Evolutionary conservation across 92 coral and sea anemone species (phyloP).

Genomic region (Parazoanthus swiftii): DNA sequence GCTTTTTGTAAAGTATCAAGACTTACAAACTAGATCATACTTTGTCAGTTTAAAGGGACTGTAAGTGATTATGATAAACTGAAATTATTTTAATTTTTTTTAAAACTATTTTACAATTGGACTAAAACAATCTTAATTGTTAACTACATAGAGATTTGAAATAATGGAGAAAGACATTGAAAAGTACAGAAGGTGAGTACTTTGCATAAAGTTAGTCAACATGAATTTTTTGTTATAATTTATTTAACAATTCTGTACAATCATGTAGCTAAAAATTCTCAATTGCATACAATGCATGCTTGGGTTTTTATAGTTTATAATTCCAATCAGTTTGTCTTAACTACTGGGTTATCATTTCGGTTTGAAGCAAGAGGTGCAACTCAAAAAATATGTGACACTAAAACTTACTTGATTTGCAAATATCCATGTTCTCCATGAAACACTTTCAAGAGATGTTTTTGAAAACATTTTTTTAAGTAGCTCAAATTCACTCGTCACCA

Average conservation of each 20-base stretch:
- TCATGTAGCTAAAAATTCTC: neutral
- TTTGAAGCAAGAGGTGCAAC: no score
- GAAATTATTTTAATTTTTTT: neutral
- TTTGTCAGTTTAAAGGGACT: neutral
- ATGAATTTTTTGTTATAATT: neutral
- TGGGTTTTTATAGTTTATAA: no score
- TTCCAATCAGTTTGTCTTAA: no score
- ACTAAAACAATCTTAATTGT: neutral
- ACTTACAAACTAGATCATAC: no score
- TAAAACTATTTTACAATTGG: neutral
- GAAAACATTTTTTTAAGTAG: no score
- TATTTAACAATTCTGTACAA: no score
- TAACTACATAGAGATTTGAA: constrained; percentile 69
- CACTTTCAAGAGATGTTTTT: no score
- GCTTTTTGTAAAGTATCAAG: neutral
- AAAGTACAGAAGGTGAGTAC: constrained; percentile 66
- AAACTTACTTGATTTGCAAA: no score
- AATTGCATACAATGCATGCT: neutral
- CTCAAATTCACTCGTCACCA: no score
- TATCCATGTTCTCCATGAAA: no score
- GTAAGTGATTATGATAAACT: neutral
- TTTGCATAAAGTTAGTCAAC: neutral
- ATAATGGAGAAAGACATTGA: constrained; percentile 88
- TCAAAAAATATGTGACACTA: no score
- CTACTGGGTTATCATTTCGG: no score